phyloP scores from a whole-genome alignment of 2,113 vertebrate genomes.

The Mustelus asterias region DNA sequence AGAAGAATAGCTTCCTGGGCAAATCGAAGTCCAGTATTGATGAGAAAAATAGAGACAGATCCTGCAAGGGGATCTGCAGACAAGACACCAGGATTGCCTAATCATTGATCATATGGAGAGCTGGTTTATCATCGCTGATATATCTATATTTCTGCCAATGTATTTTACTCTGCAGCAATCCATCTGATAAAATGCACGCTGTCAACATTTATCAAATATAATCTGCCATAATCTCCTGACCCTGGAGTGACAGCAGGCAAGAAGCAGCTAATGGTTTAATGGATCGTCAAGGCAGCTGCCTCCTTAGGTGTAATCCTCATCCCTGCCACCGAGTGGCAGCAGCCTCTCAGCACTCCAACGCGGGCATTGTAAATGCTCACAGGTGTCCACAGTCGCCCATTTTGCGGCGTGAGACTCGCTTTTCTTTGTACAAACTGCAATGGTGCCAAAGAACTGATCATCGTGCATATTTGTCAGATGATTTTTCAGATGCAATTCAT shows the following conservation, averaged over 20 bases:
- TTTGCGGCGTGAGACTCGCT: not conserved
- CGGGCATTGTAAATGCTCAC: not conserved
- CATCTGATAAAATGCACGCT: not conserved
- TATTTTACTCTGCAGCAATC: not conserved
- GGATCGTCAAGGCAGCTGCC: not conserved
- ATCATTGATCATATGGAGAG: not conserved
- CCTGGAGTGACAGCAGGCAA: not conserved
- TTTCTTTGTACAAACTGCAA: not conserved
- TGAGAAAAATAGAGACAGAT: not conserved
- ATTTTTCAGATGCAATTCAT: not conserved
- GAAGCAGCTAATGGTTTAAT: not conserved
- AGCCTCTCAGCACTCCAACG: not conserved
- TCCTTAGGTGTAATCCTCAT: not conserved
- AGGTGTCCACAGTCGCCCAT: not conserved
- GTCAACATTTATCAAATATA: not conserved
- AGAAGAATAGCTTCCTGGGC: not conserved
- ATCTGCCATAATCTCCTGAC: not conserved
- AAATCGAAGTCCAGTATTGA: not conserved
- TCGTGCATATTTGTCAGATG: not conserved
- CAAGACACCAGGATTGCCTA: not conserved
- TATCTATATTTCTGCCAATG: not conserved
- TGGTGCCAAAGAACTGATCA: not conserved
- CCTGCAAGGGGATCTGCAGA: not conserved
- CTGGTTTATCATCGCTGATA: not conserved
- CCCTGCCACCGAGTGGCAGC: not conserved